phyloP scores from a whole-genome alignment of 2,797 vertebrate species.

The Telmatherina bonti region DNA sequence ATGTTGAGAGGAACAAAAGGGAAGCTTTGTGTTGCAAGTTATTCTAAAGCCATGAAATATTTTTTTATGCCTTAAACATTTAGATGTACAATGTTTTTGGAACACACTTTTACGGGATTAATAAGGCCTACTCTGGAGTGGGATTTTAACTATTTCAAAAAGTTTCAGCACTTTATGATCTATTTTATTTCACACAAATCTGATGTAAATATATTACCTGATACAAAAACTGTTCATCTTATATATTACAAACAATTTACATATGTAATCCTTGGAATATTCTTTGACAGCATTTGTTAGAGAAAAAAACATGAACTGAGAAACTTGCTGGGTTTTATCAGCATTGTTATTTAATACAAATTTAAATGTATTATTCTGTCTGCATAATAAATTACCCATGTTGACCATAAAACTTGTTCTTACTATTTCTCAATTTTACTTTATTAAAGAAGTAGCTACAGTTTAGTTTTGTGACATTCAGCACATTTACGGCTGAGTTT shows the following conservation, averaged over 20 bases:
- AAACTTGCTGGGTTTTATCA: too few species aligned
- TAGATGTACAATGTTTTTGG: neutral
- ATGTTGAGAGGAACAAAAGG: neutral
- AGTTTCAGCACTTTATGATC: neutral
- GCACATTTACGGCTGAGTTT: neutral
- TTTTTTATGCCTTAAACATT: neutral
- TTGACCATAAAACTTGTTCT: neutral
- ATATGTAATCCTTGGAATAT: too few species aligned
- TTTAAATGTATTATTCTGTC: too few species aligned
- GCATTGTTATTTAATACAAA: too few species aligned
- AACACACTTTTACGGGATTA: neutral
- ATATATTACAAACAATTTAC: neutral
- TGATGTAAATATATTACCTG: neutral
- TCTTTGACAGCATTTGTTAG: too few species aligned
- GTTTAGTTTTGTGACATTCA: too few species aligned
- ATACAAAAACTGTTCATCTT: neutral
- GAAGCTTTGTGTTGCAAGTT: neutral
- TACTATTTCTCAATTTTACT: neutral
- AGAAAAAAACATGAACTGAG: too few species aligned
- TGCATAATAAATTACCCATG: conserved; percentile 24
- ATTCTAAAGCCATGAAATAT: neutral
- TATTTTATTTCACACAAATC: neutral
- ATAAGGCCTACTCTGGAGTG: neutral
- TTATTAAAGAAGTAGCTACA: too few species aligned
- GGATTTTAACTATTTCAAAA: conserved; percentile 39